Base-by-base conservation (phyloP, 2,888 invertebrate species). In the Acanthosoma haemorrhoidale region DNA sequence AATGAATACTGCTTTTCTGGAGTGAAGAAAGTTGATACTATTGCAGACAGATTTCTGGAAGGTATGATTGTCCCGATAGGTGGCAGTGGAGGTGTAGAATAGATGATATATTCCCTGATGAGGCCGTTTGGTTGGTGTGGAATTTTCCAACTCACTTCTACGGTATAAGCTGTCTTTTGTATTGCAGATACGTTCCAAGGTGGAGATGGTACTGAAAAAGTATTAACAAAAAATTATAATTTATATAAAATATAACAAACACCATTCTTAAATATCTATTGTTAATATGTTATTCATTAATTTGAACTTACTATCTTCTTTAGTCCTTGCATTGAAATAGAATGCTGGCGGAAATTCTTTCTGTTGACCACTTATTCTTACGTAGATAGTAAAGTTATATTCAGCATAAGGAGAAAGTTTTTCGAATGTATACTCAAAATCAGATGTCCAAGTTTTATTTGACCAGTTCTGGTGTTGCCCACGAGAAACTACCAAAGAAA, bases 371-470 rank as follows among this genome's bases (percentile, higher is more conserved):
- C 84, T 84, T 73, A 83, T 82, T 68, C 85, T 82, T 0, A 90
- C 88, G 79, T 87, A 91, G 64, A 92, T 88, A 0, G 91, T 92
- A 71, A 92, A 83, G 75, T 91, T 91, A 78, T 93, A 93, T n/a
- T 83, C 81, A 0, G 91, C 91, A 76, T 82, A 89, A 0, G 92
- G 87, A 72, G 84, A 82, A 59, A 93, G 80, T 67, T 84, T 79
- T 0, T 81, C 83, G 76, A 92, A 91, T 51, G 83, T 84, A 78
- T 81, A 84, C 69, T 81, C 83, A 29, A 83, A 84, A 4, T 84
- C 84, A 29, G 84, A 82, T 3, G 84, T 86, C 91, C 91, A 92
- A 8, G 73, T 66, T 21, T 38, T 36, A 67, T 73, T 73, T 9
- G 29, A 71, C 73, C 73, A 73, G 5, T 25, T 32, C 34, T 61